Conservation (phyloP, 2,797 vertebrate species). For the Typhlichthys eigenmanni region DNA sequence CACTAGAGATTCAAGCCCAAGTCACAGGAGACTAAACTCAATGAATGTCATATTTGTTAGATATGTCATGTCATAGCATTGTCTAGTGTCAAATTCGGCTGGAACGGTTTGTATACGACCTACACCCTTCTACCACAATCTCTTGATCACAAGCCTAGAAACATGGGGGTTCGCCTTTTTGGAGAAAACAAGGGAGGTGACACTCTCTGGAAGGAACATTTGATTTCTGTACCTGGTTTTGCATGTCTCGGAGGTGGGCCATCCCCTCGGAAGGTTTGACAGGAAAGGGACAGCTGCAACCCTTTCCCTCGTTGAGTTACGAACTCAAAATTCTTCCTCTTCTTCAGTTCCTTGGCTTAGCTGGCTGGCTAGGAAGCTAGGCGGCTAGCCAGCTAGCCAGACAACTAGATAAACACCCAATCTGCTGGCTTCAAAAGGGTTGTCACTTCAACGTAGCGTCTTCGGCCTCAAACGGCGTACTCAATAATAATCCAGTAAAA, state of each 20-base stretch:
- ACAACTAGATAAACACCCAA: conserved; percentile 70
- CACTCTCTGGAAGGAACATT: conserved; percentile 36
- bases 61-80: not conserved
- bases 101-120: conserved; percentile 24
- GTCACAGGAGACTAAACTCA: not conserved
- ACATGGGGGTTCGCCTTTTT: conserved; percentile 41
- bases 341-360: conserved; percentile 41
- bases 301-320: conserved; percentile 36
- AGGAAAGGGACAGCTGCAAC: conserved; percentile 49
- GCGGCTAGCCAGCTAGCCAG: conserved; percentile 58
- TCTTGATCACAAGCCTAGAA: conserved; percentile 35
- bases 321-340: conserved; percentile 45
- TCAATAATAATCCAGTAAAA: conserved; percentile 56
- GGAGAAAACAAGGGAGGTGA: conserved; percentile 55
- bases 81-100: not conserved
- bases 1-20: too few species aligned
- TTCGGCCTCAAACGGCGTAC: conserved; percentile 71
- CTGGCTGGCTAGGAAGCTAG: conserved; percentile 65
- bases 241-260: conserved; percentile 81
- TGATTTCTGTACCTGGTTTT: conserved; percentile 76
- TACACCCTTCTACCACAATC: conserved; percentile 29
- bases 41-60: not conserved
- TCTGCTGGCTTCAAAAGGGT: conserved; percentile 68
- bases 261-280: conserved; percentile 62
- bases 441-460: conserved; percentile 73